Base-by-base conservation (phyloP, 2,113 vertebrate genomes). In the Dicentrarchus labrax region DNA sequence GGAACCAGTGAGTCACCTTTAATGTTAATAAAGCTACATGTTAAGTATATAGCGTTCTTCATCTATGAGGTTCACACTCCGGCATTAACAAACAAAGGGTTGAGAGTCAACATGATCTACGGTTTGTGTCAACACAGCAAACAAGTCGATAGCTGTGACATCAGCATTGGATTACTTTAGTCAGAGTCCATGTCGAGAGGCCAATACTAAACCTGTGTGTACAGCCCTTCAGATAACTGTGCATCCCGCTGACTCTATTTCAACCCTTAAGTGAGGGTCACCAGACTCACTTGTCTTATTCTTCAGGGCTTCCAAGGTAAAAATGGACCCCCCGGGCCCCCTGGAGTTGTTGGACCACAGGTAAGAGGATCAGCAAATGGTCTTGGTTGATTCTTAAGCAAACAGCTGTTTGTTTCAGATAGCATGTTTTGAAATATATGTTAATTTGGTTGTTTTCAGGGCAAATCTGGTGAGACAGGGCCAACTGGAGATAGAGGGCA, bases 331-430 rank as follows among this genome's bases (percentile, higher is more conserved):
- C 96, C 96, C 0, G 98, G 98, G 2, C 96, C 98, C 7, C 70
- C 92, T 1, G 98, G 98, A 10, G 97, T 99, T 38, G 94, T 99
- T 50, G 98, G 98, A 68, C 97, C 97, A 71, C 97, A 98, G 96
- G 98, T 97, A 88, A 92, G 93, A 62, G 2, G 24, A 70, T 59
- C 3, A 21, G 6, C 21, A 3, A 1, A 22, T 16, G 11, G 43
- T 17, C 36, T 59, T n/a, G 19, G 10, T 17, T 36, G 22, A 38
- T 72, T 56, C 5, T 65, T 4, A 41, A 67, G 38, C 19, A 76
- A 68, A 19, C 19, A 50, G 0, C 1, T 68, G 53, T 64, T 56
- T 50, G 6, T 76, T 59, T 74, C 17, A 22, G 12, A 69, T 54
- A 38, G 17, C 39, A 41, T 11, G 11, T 12, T 57, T 68, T 73